Conservation (phyloP, 1,140 invertebrate genomes). For the Trichoplusia ni region DNA sequence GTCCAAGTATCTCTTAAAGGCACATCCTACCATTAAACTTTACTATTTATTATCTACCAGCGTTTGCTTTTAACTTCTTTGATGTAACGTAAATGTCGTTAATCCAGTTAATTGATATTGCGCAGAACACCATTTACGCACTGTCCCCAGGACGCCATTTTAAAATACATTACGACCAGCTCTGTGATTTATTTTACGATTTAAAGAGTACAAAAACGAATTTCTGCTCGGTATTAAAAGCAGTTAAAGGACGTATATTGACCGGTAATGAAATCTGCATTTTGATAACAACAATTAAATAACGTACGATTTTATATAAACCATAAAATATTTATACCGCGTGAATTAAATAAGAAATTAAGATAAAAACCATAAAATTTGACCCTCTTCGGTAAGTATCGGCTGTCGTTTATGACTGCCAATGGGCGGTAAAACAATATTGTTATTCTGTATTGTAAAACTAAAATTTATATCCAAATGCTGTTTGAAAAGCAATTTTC, state of each 20-base stretch:
- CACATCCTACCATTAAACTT: slow-evolving; percentile 26
- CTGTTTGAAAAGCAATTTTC: background rate
- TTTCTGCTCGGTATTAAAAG: background rate
- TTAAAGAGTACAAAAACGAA: background rate
- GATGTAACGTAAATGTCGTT: slow-evolving; percentile 17
- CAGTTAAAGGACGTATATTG: too few species aligned
- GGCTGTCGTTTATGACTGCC: background rate
- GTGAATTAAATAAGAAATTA: slow-evolving; percentile 11
- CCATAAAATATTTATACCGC: background rate
- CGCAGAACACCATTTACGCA: background rate
- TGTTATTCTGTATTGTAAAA: background rate
- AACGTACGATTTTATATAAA: background rate
- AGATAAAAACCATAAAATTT: slow-evolving; percentile 7
- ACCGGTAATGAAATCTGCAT: background rate
- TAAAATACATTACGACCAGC: background rate
- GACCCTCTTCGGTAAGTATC: background rate
- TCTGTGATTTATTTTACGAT: background rate
- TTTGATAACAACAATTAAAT: background rate
- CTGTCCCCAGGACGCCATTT: background rate
- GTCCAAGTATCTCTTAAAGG: slow-evolving; percentile 9
- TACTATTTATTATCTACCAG: slow-evolving; percentile 22
- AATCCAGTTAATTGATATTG: slow-evolving; percentile 21
- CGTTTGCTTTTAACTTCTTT: slow-evolving; percentile 27
- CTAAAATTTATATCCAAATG: background rate
- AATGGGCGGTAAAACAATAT: background rate